phyloP scores from a whole-genome alignment of 1,140 invertebrate genomes.

The Orchesella cincta region DNA sequence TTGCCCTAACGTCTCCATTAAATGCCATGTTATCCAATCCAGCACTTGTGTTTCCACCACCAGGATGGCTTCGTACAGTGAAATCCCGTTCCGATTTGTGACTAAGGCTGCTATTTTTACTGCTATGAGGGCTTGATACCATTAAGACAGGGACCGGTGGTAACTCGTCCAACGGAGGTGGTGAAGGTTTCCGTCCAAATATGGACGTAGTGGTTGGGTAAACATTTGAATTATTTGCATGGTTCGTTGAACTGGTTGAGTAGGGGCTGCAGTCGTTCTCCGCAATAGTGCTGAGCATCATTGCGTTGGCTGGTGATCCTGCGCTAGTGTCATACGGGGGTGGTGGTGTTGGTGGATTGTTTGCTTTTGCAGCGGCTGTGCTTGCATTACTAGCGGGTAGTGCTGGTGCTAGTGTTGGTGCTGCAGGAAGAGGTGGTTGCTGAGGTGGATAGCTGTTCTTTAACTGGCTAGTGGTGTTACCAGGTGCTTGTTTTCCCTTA shows the following conservation, averaged over 20 bases:
- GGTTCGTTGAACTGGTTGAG: constrained; percentile 44
- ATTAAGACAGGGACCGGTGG: constrained; percentile 35
- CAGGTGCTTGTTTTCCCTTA: not conserved
- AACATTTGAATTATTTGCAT: constrained; percentile 26
- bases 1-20: not conserved
- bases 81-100: not conserved
- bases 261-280: constrained; percentile 49
- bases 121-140: not conserved
- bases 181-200: constrained; percentile 43
- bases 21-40: not conserved
- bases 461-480: not conserved
- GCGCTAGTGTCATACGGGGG: not conserved
- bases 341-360: not conserved
- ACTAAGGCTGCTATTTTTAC: not conserved
- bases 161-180: constrained; percentile 41
- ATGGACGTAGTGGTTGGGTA: constrained; percentile 45
- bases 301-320: not conserved
- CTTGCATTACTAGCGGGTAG: not conserved
- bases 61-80: not conserved
- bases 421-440: not conserved
- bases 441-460: not conserved
- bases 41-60: not conserved
- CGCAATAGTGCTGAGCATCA: constrained; percentile 14
- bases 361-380: not conserved
- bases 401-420: not conserved